Conservation (phyloP, 2,113 vertebrate species). For the Prietella phreatophila region DNA sequence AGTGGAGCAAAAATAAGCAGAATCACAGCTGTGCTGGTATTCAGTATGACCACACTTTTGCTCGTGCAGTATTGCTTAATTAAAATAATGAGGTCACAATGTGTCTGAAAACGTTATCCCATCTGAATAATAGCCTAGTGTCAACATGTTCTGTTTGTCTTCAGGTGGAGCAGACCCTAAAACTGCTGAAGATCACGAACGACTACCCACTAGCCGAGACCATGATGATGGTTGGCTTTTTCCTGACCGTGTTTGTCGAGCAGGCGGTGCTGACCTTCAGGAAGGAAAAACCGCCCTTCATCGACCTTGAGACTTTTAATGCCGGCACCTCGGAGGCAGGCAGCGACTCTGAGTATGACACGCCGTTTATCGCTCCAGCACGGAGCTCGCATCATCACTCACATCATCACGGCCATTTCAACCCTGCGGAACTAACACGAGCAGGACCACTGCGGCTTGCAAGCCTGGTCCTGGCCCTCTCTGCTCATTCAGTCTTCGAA, state of each 20-base stretch:
- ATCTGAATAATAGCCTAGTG: not conserved
- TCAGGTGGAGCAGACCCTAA: slow-evolving; percentile 78
- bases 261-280: slow-evolving; percentile 84
- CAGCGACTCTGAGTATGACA: slow-evolving; percentile 91
- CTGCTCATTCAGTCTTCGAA: slow-evolving; percentile 86
- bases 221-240: slow-evolving; percentile 87
- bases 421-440: slow-evolving; percentile 65
- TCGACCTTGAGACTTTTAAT: slow-evolving; percentile 92
- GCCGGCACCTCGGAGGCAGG: slow-evolving; percentile 80
- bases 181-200: slow-evolving; percentile 68
- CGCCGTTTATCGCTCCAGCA: slow-evolving; percentile 75
- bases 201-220: slow-evolving; percentile 91
- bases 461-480: slow-evolving; percentile 82
- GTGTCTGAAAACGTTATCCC: not conserved
- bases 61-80: not conserved
- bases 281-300: slow-evolving; percentile 87
- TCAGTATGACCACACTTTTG: not conserved
- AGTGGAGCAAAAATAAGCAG: not conserved
- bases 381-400: slow-evolving; percentile 50
- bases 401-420: slow-evolving; percentile 67
- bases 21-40: not conserved
- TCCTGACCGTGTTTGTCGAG: slow-evolving; percentile 86
- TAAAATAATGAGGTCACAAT: not conserved
- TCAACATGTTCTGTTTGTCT: slow-evolving; percentile 16
- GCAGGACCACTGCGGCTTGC: slow-evolving; percentile 79